Evolutionary conservation across 2,888 invertebrate species (phyloP).

Genomic region (Octonoba sinensis): DNA sequence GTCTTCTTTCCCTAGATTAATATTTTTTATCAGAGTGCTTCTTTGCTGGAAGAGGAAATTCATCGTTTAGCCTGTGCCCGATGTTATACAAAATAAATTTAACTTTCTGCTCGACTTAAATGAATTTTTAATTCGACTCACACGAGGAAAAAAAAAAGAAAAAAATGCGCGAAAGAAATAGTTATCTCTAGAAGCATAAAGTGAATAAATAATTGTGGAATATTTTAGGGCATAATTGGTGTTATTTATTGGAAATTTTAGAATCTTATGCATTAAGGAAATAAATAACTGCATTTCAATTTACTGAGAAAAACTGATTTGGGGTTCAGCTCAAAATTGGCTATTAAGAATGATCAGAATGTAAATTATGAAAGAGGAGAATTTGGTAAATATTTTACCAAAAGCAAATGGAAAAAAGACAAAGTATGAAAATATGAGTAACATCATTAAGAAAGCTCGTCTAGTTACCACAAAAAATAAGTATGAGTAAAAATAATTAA

Average conservation of each 20-base stretch:
- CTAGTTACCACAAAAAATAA: too few relatives aligned
- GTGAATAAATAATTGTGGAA: background rate
- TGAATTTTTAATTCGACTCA: conserved; percentile 52
- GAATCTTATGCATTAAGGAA: too few relatives aligned
- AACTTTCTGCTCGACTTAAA: conserved; percentile 25
- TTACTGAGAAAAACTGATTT: too few relatives aligned
- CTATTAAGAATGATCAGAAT: too few relatives aligned
- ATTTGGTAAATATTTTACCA: too few relatives aligned
- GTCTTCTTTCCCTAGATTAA: conserved; percentile 44
- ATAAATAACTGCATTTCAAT: too few relatives aligned
- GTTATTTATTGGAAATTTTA: conserved; percentile 33
- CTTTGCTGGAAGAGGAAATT: conserved; percentile 52
- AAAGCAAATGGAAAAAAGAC: too few relatives aligned
- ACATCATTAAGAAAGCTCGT: too few relatives aligned
- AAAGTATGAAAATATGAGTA: too few relatives aligned
- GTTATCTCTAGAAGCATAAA: background rate
- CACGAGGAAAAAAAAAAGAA: conserved; percentile 7
- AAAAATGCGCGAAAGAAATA: background rate
- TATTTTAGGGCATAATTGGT: conserved; percentile 22
- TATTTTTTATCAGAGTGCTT: conserved; percentile 29
- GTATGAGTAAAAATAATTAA: too few relatives aligned
- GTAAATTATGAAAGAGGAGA: too few relatives aligned
- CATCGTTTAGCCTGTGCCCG: conserved; percentile 29
- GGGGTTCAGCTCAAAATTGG: too few relatives aligned
- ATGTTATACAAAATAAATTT: conserved; percentile 33